These are phyloP conservation scores for Bugula neritina DNA, from an alignment of 2,888 invertebrate genomes.

Conservation along the genomic window DNA sequence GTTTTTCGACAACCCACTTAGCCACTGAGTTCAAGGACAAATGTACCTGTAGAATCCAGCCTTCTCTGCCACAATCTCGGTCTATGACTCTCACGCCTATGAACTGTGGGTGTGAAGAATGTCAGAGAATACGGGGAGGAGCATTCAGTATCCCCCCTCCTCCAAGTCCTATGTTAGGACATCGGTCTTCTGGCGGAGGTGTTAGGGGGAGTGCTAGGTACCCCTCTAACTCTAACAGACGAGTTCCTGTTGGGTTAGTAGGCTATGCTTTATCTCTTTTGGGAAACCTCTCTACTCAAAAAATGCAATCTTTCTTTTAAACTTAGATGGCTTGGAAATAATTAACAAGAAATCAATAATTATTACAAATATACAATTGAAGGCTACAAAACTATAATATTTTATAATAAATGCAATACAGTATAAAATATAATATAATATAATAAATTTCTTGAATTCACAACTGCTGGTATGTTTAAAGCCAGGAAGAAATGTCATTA, in stretches of 20 bases:
- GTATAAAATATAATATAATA: no score
- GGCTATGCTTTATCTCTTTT: neutral
- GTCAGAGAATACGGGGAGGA: constrained; percentile 9
- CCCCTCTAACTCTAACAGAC: constrained; percentile 20
- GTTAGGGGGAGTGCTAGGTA: constrained; percentile 16
- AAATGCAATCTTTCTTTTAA: no score
- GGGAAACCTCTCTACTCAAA: no score
- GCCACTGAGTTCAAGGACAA: neutral
- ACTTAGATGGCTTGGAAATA: neutral
- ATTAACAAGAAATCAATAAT: neutral
- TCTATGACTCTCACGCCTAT: constrained; percentile 8
- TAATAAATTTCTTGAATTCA: no score
- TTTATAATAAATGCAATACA: no score
- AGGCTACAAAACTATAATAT: no score
- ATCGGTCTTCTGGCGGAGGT: neutral
- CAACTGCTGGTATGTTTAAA: no score
- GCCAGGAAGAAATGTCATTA: no score
- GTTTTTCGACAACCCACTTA: constrained; percentile 5
- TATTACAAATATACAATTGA: neutral
- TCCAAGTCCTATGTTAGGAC: constrained; percentile 14
- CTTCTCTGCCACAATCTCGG: neutral
- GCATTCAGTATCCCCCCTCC: neutral
- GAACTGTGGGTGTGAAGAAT: constrained; percentile 2
- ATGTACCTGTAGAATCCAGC: neutral
- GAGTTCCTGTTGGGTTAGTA: neutral